A percentile compares a stretch with the other conserved stretches of the same genome.
Conservation (phyloP, 1,140 invertebrate species). For the Euura lappo region DNA sequence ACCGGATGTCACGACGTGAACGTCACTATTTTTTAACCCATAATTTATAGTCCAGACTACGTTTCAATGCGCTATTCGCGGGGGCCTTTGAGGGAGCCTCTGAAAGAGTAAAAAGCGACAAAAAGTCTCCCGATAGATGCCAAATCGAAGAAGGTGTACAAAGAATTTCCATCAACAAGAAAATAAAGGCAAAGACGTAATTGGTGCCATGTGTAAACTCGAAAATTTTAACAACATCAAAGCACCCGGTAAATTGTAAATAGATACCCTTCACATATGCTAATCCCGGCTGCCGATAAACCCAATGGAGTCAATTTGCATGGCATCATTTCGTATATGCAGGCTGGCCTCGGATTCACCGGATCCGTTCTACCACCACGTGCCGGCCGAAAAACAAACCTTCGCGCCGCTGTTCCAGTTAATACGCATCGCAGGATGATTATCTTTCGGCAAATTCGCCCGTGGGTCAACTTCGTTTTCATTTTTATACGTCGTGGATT, state of each 20-base stretch:
- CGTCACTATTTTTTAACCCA: too few relatives aligned
- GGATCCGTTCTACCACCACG: neutral
- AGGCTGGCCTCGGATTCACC: neutral
- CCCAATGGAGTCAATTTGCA: neutral
- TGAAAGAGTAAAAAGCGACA: neutral
- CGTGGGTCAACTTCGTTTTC: neutral
- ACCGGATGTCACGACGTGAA: neutral
- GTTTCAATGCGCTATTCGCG: neutral
- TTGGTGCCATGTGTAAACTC: neutral
- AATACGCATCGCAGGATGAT: neutral
- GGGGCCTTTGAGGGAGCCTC: neutral
- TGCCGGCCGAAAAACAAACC: conserved; percentile 1
- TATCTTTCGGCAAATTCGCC: neutral
- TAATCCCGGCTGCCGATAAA: neutral
- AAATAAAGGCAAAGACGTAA: neutral
- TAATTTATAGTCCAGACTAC: too few relatives aligned
- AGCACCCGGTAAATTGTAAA: neutral
- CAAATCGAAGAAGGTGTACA: neutral
- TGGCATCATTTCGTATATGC: neutral
- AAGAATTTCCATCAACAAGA: neutral
- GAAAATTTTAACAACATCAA: neutral
- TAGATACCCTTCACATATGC: neutral
- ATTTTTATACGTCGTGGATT: neutral
- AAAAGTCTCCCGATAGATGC: neutral
- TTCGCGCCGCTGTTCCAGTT: neutral